Evolutionary conservation across 1,140 invertebrate genomes (phyloP).

Genomic region (Drosophila kepulauana): DNA sequence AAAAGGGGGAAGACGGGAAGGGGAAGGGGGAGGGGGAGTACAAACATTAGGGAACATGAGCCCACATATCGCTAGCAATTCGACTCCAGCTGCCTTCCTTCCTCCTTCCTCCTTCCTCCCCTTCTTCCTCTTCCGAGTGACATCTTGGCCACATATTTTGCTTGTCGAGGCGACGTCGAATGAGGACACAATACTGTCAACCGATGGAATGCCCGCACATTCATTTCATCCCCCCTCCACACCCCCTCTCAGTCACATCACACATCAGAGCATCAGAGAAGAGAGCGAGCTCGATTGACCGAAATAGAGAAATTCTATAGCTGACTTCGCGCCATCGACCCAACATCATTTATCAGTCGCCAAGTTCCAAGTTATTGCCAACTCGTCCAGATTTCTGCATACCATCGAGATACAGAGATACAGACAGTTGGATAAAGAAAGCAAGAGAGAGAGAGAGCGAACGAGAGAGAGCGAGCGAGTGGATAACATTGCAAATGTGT

Average conservation of each 20-base stretch:
- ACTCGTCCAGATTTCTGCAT: slow-evolving; percentile 76
- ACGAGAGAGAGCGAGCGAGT: background rate
- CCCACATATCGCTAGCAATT: slow-evolving; percentile 46
- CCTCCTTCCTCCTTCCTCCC: slow-evolving; percentile 17
- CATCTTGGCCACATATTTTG: slow-evolving; percentile 84
- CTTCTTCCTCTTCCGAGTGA: slow-evolving; percentile 39
- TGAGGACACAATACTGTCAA: slow-evolving; percentile 80
- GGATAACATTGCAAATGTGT: slow-evolving; percentile 60
- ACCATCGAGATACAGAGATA: slow-evolving; percentile 16
- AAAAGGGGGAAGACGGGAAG: background rate
- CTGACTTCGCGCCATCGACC: slow-evolving; percentile 44
- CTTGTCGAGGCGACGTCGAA: slow-evolving; percentile 72
- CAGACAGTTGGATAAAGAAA: background rate
- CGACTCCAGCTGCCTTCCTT: slow-evolving; percentile 19
- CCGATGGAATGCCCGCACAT: slow-evolving; percentile 81
- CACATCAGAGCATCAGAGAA: slow-evolving; percentile 33
- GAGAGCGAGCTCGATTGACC: slow-evolving; percentile 64
- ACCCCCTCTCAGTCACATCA: slow-evolving; percentile 24
- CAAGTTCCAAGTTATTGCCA: slow-evolving; percentile 64
- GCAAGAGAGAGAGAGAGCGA: background rate
- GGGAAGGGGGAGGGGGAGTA: background rate
- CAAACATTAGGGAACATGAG: slow-evolving; percentile 56
- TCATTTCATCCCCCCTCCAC: slow-evolving; percentile 57
- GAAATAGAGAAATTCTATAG: slow-evolving; percentile 76
- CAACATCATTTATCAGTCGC: slow-evolving; percentile 78